Evolutionary conservation across 2,113 vertebrate genomes (phyloP).

Genomic region (Penelope pileata): DNA sequence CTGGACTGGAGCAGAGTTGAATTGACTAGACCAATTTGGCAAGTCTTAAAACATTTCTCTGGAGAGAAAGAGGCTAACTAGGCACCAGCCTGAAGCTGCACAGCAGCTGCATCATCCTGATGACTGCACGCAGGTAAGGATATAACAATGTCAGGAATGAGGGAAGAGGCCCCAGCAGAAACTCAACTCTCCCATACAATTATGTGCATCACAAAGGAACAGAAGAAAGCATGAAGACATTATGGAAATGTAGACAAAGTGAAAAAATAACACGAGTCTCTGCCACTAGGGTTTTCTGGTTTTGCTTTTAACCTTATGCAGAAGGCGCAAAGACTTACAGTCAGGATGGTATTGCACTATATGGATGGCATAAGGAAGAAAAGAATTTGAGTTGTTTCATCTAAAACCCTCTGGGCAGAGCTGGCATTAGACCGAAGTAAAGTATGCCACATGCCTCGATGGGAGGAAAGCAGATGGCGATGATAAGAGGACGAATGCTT

Average conservation of each 20-base stretch:
- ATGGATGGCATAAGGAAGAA: not conserved
- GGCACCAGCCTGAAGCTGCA: not conserved
- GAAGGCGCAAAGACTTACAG: not conserved
- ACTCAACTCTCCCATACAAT: not conserved
- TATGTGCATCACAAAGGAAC: not conserved
- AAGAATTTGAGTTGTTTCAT: constrained; percentile 14
- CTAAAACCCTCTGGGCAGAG: constrained; percentile 14
- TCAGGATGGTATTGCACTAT: not conserved
- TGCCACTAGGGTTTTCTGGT: not conserved
- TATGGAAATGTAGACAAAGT: not conserved
- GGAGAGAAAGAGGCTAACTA: not conserved
- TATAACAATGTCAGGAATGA: not conserved
- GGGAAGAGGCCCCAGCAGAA: not conserved
- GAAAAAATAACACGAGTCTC: not conserved
- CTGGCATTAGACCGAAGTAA: constrained; percentile 5
- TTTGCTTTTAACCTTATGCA: not conserved
- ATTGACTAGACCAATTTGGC: not conserved
- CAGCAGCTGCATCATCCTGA: not conserved
- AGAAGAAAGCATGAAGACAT: not conserved
- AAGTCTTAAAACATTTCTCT: not conserved
- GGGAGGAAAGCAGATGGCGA: constrained; percentile 29
- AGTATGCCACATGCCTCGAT: not conserved
- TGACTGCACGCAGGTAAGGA: not conserved
- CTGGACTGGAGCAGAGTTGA: not conserved
- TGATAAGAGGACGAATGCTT: constrained; percentile 9